Percentiles rank a stretch among this genome's conserved stretches.
Conservation (phyloP, 2,797 vertebrate genomes). For the Phataginus tricuspis region DNA sequence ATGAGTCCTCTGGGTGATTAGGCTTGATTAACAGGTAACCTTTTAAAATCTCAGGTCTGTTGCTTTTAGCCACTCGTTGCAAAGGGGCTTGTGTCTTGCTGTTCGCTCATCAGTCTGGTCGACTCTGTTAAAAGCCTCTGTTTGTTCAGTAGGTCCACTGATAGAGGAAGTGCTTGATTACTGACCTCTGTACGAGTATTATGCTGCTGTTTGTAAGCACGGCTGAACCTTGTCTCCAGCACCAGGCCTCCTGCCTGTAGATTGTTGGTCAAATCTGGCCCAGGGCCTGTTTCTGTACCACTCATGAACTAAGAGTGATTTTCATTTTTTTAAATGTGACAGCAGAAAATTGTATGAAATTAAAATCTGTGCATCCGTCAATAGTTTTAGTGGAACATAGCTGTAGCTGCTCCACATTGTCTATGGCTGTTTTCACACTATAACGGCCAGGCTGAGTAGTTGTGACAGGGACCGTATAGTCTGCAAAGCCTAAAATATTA, state of each 20-base stretch:
- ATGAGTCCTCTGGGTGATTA: background rate
- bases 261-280: background rate
- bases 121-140: background rate
- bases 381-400: background rate
- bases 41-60: background rate
- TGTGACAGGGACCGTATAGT: background rate
- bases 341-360: background rate
- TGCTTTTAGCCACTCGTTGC: background rate
- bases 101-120: background rate
- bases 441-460: background rate
- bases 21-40: background rate
- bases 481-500: background rate
- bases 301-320: background rate
- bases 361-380: background rate
- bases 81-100: background rate
- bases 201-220: background rate
- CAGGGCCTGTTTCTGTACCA: background rate
- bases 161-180: background rate
- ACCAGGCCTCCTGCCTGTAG: background rate
- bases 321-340: background rate
- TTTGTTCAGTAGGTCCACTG: background rate
- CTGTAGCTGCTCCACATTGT: background rate
- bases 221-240: background rate
- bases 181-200: background rate
- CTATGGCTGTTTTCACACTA: background rate